Percentiles rank a stretch among this genome's conserved stretches.
These are phyloP conservation scores for Bimastos eiseni DNA, from an alignment of 2,888 invertebrate genomes.

Conservation along the genomic window DNA sequence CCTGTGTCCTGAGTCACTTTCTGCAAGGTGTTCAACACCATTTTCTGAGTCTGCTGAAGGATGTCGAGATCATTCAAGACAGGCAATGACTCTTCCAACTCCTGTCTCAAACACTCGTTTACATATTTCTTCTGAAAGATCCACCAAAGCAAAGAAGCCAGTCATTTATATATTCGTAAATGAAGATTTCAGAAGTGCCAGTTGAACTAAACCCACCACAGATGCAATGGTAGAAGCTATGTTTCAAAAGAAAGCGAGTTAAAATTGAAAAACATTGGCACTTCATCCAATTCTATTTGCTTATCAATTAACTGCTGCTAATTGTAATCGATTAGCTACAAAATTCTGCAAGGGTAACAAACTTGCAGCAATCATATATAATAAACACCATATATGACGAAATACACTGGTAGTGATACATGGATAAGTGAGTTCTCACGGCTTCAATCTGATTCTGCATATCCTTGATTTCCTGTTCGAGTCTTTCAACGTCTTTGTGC, in stretches of 20 bases:
- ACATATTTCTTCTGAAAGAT: slow-evolving; percentile 16
- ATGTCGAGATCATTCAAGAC: neutral
- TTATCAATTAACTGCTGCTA: too few species aligned
- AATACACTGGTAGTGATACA: neutral
- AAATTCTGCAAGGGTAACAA: too few species aligned
- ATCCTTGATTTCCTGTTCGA: slow-evolving; percentile 19
- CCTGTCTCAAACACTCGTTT: neutral
- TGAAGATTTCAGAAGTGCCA: neutral
- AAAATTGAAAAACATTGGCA: too few species aligned
- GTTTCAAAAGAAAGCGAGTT: too few species aligned
- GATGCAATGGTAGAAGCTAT: neutral
- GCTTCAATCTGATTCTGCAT: neutral
- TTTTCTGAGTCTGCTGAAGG: neutral
- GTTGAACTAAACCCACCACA: neutral
- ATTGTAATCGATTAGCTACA: too few species aligned
- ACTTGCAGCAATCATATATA: too few species aligned
- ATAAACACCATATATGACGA: too few species aligned
- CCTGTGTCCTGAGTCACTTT: neutral
- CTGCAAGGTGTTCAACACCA: neutral
- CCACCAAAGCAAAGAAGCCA: neutral
- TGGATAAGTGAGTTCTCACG: neutral
- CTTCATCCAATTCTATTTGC: too few species aligned
- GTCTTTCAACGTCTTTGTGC: neutral
- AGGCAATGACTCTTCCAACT: neutral
- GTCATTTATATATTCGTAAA: neutral